Evolutionary conservation across 2,888 invertebrate genomes (phyloP), one percentile per base, ranked within the genome.

Genomic region (Ophion ellenae): DNA sequence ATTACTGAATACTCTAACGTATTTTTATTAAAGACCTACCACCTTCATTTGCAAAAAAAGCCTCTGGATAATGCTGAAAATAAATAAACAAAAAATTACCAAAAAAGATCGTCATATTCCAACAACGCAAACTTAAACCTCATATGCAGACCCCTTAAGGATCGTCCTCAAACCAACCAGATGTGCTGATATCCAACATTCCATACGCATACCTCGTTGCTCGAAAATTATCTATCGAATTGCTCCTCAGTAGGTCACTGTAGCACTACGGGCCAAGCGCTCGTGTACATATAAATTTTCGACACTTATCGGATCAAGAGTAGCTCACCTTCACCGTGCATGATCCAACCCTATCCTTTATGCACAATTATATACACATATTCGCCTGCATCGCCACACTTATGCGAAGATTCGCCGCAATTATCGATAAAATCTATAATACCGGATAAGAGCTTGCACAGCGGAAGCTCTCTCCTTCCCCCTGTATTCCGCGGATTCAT

Each of bases 191-290:
- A 24, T 24, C 24, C 24, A 24, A 24, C 24, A 24, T 24, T 24
- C 24, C 24, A 32, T 32, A 32, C 2, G 11, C 1, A 45, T 45
- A 45, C 45, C 45, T 40, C 64, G 24, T 61, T 20, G 59, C 71
- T 75, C 53, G 32, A n/a, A 53, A 76, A 83, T 70, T 47, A 63
- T 73, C 81, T 36, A 63, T 67, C 81, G 24, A 73, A 77, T 57
- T 66, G 45, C 71, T 64, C 64, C 11, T 20, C 17, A 77, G 53
- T 77, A 66, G 64, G 66, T 83, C 73, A 45, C 40, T 64, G 64
- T 53, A 67, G 47, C 71, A 67, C 71, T 40, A 14, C 71, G 47
- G 20, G 47, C 63, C 45, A 14, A 40, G 63, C 17, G 24, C 24
- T 11, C 11, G 47, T 14, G n/a, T 63, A 11, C 14, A 47, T 47